Percentiles rank a stretch among this genome's conserved stretches.
These are phyloP conservation scores for Chionodraco myersi DNA, from an alignment of 2,113 vertebrate genomes.

Conservation along the genomic window DNA sequence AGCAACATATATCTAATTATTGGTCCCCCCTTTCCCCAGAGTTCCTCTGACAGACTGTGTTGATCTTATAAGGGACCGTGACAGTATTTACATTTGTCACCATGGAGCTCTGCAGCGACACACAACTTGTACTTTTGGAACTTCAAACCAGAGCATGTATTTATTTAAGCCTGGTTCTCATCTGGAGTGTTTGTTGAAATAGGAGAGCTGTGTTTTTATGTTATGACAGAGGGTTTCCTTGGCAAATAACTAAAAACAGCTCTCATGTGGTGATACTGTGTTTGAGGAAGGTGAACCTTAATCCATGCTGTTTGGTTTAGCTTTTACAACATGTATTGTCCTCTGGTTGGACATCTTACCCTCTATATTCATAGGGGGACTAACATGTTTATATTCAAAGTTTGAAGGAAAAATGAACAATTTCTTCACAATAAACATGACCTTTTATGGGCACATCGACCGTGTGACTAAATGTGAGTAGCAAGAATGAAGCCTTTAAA, in stretches of 20 bases:
- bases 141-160: slow-evolving; percentile 38
- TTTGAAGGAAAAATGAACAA: slow-evolving; percentile 8
- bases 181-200: slow-evolving; percentile 34
- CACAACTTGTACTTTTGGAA: slow-evolving; percentile 25
- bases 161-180: slow-evolving; percentile 34
- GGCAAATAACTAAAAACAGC: slow-evolving; percentile 9
- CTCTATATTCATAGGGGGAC: not conserved
- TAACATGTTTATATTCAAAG: slow-evolving; percentile 35
- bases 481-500: slow-evolving; percentile 28
- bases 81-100: slow-evolving; percentile 31
- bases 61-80: slow-evolving; percentile 19
- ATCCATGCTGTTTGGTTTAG: slow-evolving; percentile 19
- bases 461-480: slow-evolving; percentile 11
- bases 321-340: not conserved
- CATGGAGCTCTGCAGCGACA: slow-evolving; percentile 7
- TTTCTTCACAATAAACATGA: slow-evolving; percentile 32
- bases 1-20: slow-evolving; percentile 1
- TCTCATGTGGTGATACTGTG: slow-evolving; percentile 1
- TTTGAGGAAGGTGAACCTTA: slow-evolving; percentile 1
- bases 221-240: slow-evolving; percentile 34
- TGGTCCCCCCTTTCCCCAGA: slow-evolving; percentile 23
- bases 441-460: slow-evolving; percentile 9
- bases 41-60: slow-evolving; percentile 34
- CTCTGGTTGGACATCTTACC: slow-evolving; percentile 17
- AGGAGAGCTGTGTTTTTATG: slow-evolving; percentile 34